Base-by-base conservation (phyloP, 1,140 invertebrate genomes). In the Polypedilum pembai region DNA sequence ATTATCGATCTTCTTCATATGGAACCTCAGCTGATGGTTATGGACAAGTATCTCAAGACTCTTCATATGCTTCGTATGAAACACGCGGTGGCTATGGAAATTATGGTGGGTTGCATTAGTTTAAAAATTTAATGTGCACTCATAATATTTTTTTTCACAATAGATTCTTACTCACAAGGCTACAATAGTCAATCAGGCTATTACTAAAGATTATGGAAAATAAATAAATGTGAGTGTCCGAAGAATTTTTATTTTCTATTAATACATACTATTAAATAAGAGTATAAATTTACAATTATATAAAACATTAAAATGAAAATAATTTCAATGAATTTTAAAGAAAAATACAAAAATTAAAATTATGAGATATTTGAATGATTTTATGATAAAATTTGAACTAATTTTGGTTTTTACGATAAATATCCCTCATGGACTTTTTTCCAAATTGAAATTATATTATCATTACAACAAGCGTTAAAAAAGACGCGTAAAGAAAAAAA, bases 131-230 rank as follows among this genome's bases (percentile, higher is more conserved):
- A 33, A 33, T 3, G 24, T 5, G 1, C 5, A 3, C 1, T 33
- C 5, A 3, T 33, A 33, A 33, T 33, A 3, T 33, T 33, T 56
- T 15, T 4, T 56, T 56, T 3, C 8, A 45, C 45, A 56, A 56
- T 69, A 69, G 65, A 69, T 69, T 69, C 17, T 18, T 20, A 69
- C 18, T 69, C 65, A 18, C 65, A 69, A 69, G 65, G 65, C 3
- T 69, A 69, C 65, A 69, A 21, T 18, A 21, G 17, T 7, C 65
- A 69, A 12, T 69, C 65, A 10, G 65, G 65, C n/a, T 69, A 69
- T 18, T 69, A 69, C 20, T 69, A 69, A 69, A 56, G 3, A 56
- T n/a, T 56, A n/a, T 56, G 45, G n/a, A 56, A n/a, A n/a, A 56
- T 12, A 45, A 45, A 45, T n/a, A 8, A 56, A 56, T 56, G 45